Evolutionary conservation across 1,140 invertebrate species (phyloP), one percentile per base, ranked within the genome.

Genomic region (Eumeta japonica): DNA sequence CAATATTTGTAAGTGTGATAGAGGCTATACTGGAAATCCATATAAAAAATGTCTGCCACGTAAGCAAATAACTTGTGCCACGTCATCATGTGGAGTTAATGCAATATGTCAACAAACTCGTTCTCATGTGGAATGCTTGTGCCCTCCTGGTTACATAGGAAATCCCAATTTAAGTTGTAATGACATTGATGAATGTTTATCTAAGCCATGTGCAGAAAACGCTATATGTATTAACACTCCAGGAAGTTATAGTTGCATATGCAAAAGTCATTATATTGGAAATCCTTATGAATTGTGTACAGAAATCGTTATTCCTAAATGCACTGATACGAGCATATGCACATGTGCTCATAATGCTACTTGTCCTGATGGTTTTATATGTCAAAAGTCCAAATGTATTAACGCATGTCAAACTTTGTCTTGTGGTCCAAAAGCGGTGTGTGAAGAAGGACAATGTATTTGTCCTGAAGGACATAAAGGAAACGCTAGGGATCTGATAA

Each of bases 161-260:
- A 93, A 94, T 79, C 88, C 90, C 1, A 93, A 90, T 52, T 81
- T 93, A 31, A 80, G 84, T 40, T 94, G 92, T 62, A 81, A 82
- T 54, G 90, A 94, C 67, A 83, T 93, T 32, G 86, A 93, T 59
- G 91, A 94, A 72, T 95, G 92, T 60, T 80, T 73, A 28, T 81
- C 80, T 37, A 86, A 87, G 54, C 87, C 88, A 2, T 94, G 92
- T 63, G 92, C 90, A 12, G 77, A 81, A 41, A 89, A 91, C 62
- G 90, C 92, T 1, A 83, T 87, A 13, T 95, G 92, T 53, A 87
- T 94, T 28, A 94, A 95, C 53, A 90, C 88, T 0, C 80, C 85
- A 3, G 92, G 92, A 29, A 85, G 87, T 47, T 94, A 86, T 52
- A 90, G 92, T 55, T 96, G 92, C 62, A 79, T 86, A 2, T 96